Evolutionary conservation across 1,140 invertebrate species (phyloP).

Genomic region (Euura lappo): DNA sequence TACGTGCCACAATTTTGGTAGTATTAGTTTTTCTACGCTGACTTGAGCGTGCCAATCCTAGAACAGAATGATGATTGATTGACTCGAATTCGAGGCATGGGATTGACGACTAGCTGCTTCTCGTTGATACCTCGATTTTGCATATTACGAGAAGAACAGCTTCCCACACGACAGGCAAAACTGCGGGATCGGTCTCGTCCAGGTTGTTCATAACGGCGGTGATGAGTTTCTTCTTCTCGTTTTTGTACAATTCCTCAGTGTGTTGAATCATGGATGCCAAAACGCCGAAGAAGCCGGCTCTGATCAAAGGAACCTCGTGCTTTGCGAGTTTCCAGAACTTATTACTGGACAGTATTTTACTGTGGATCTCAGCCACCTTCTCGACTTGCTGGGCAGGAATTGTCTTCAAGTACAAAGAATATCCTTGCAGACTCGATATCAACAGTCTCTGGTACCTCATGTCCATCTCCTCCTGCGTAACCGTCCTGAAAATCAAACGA

Average conservation of each 20-base stretch:
- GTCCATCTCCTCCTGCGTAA: constrained; percentile 73
- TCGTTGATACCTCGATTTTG: constrained; percentile 61
- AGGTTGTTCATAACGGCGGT: constrained; percentile 70
- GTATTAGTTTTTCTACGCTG: constrained; percentile 72
- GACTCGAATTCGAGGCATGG: background rate
- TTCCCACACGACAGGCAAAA: constrained; percentile 76
- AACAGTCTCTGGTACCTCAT: constrained; percentile 74
- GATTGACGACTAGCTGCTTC: too few species aligned
- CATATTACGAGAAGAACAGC: constrained; percentile 66
- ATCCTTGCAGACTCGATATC: constrained; percentile 70
- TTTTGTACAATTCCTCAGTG: constrained; percentile 51
- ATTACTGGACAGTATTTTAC: constrained; percentile 63
- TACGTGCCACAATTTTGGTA: constrained; percentile 73
- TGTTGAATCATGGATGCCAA: constrained; percentile 69
- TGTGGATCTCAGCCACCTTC: constrained; percentile 59
- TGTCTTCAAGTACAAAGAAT: constrained; percentile 67
- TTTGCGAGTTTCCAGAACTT: constrained; percentile 80
- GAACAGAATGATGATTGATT: constrained; percentile 32
- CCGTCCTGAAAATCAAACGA: constrained; percentile 49
- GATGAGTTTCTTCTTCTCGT: constrained; percentile 65
- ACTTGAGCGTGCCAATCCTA: constrained; percentile 74
- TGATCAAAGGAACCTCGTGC: constrained; percentile 62
- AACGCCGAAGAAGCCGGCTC: constrained; percentile 71
- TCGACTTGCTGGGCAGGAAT: constrained; percentile 60
- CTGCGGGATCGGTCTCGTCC: constrained; percentile 73